A percentile compares a stretch with the other conserved stretches of the same genome.
These are phyloP conservation scores for Luidia sarsii DNA, from an alignment of 53 echinoderm and acorn worm species.

Conservation along the genomic window DNA sequence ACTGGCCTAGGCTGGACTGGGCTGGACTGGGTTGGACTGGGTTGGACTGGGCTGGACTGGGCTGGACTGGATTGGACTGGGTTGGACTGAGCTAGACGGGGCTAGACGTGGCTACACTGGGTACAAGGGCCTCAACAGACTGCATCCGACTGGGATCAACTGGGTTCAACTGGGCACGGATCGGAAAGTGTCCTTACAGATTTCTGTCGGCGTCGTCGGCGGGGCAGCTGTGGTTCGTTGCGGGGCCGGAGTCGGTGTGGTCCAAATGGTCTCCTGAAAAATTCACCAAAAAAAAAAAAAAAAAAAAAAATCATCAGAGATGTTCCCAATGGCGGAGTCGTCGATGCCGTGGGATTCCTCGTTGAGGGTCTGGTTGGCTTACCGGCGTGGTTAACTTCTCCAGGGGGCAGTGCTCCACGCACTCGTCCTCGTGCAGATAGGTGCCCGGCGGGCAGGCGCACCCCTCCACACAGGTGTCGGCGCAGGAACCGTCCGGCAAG, in stretches of 20 bases:
- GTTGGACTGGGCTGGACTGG: no score
- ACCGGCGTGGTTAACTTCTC: no score
- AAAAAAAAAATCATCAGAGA: neutral
- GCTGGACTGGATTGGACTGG: no score
- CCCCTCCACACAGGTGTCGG: constrained; percentile 92
- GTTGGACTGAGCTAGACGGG: no score
- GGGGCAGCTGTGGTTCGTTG: constrained; percentile 14
- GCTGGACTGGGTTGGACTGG: no score
- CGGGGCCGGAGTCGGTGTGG: neutral
- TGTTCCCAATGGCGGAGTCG: constrained; percentile 15
- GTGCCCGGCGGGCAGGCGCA: constrained; percentile 78
- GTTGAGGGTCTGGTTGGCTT: no score
- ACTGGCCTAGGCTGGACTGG: no score
- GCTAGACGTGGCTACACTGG: no score
- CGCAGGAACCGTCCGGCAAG: constrained; percentile 53
- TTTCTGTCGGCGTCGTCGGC: constrained; percentile 27
- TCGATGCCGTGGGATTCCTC: no score
- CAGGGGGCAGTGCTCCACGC: constrained; percentile 69
- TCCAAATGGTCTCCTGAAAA: neutral
- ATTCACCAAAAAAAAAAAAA: neutral
- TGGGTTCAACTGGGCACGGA: no score
- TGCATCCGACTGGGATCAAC: no score
- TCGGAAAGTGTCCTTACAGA: constrained; percentile 38
- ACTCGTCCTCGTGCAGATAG: constrained; percentile 69
- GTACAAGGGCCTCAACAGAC: no score